Evolutionary conservation across 2,888 invertebrate genomes (phyloP), one percentile per base, ranked within the genome.

Genomic region (Xylota sylvarum): DNA sequence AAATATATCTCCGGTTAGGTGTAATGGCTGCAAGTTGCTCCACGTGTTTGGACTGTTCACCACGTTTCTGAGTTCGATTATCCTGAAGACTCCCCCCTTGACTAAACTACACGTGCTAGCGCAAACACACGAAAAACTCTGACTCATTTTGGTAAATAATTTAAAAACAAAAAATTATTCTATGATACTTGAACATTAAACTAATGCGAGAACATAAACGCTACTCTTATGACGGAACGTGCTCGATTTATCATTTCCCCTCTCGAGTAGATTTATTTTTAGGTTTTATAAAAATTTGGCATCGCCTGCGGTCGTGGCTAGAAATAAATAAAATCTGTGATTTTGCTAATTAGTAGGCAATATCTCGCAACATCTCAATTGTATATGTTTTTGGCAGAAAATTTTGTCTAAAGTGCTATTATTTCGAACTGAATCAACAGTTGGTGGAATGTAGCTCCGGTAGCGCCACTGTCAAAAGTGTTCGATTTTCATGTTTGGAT

Each of bases 11-110:
- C 52, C 50, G 14, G 12, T 4, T 30, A 37, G 50, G 58, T 46
- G 3, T 76, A 76, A 74, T 56, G 43, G 19, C 23, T 67, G 40
- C 64, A 40, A 82, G 40, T 56, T 50, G 14, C 14, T 43, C 14
- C 83, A 78, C 78, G 83, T 78, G 78, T 56, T 83, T 73, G 17
- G 35, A 78, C 52, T 77, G 60, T 72, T 43, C 40, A 72, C 72
- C 72, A 77, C 82, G 69, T 62, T 50, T 50, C 43, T 32, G 40
- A 52, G 17, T 27, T 65, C 40, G 14, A 65, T 14, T 48, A 43
- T 43, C 48, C 48, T 19, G 19, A 48, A 12, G 43, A 14, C 43
- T n/a, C 43, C n/a, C 43, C 4, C 23, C 30, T 23, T n/a, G 60
- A 30, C 40, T 46, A 17, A 43, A 43, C 43, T 43, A 43, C 83